Evolutionary conservation across 2,888 invertebrate species (phyloP).

Genomic region (Flexamia atlantica): DNA sequence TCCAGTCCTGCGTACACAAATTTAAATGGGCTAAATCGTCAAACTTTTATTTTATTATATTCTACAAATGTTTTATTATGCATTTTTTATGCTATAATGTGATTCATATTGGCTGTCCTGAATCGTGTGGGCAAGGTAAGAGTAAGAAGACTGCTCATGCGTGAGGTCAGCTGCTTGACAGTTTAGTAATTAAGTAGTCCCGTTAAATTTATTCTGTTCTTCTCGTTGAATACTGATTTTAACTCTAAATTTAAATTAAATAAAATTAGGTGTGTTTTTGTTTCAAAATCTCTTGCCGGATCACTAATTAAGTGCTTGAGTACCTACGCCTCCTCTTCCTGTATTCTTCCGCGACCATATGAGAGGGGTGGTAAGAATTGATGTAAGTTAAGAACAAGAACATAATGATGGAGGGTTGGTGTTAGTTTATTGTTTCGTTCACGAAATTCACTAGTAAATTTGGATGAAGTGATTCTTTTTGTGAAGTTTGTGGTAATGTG

Average conservation of each 20-base stretch:
- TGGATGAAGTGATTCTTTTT: constrained; percentile 49
- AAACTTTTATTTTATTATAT: too few species aligned
- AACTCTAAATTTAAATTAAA: background rate
- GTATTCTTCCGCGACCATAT: constrained; percentile 66
- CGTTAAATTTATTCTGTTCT: background rate
- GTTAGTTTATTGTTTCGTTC: constrained; percentile 47
- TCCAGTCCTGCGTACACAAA: too few species aligned
- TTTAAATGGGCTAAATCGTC: too few species aligned
- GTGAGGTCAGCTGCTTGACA: constrained; percentile 60
- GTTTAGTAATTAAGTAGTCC: constrained; percentile 57
- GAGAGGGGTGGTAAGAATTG: constrained; percentile 57
- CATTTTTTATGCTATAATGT: too few species aligned
- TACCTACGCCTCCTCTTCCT: constrained; percentile 54
- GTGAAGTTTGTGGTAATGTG: constrained; percentile 65
- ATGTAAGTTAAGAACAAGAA: constrained; percentile 55
- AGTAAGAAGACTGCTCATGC: constrained; percentile 38
- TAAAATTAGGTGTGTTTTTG: background rate
- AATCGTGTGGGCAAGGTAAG: too few species aligned
- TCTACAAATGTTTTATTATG: too few species aligned
- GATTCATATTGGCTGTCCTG: too few species aligned
- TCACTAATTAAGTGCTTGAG: background rate
- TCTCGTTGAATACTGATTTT: background rate
- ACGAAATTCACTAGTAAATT: constrained; percentile 46
- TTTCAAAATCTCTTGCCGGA: background rate
- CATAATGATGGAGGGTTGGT: constrained; percentile 59